These are phyloP conservation scores for Cryptotis parvus DNA, from an alignment of 2,113 vertebrate genomes.

Conservation along the genomic window DNA sequence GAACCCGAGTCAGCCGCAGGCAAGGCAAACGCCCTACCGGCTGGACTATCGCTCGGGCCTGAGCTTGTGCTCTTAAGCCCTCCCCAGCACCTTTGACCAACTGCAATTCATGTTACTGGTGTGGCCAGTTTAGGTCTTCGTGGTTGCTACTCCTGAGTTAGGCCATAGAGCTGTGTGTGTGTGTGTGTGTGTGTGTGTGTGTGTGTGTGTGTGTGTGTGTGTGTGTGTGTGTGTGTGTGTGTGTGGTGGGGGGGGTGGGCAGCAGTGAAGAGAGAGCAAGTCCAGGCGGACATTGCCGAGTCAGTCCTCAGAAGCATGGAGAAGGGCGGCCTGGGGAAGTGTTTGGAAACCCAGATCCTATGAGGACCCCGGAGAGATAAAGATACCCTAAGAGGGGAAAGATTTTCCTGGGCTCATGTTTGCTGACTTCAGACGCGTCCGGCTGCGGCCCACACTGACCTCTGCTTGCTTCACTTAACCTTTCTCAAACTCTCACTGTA, in stretches of 20 bases:
- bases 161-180: too few species aligned
- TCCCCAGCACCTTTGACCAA: not conserved
- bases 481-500: not conserved
- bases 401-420: not conserved
- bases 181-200: too few species aligned
- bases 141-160: too few species aligned
- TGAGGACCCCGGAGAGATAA: not conserved
- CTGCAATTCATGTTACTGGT: not conserved
- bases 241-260: too few species aligned
- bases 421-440: not conserved
- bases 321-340: not conserved
- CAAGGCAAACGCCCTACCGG: too few species aligned
- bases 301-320: not conserved
- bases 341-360: not conserved
- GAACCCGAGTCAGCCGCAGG: too few species aligned
- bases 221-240: too few species aligned
- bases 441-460: not conserved
- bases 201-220: too few species aligned
- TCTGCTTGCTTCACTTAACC: not conserved
- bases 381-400: not conserved
- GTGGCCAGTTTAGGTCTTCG: not conserved
- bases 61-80: not conserved
- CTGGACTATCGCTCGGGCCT: too few species aligned
- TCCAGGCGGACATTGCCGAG: not conserved
- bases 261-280: not conserved